Evolutionary conservation across 2,888 invertebrate genomes (phyloP).

Genomic region (Glyphotaelius pellucidus): DNA sequence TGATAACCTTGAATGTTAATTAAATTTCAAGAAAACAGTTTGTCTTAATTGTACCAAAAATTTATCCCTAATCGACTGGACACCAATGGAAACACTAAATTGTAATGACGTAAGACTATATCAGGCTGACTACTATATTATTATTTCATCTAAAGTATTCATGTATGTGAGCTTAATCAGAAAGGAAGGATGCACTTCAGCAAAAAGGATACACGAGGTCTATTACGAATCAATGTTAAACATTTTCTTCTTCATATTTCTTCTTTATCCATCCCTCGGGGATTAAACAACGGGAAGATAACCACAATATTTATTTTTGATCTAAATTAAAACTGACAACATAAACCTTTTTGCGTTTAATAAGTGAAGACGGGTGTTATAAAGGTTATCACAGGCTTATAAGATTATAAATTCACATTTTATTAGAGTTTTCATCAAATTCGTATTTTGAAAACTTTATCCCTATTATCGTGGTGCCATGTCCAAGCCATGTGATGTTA

Average conservation of each 20-base stretch:
- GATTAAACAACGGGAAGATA: not conserved
- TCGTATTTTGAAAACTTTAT: not conserved
- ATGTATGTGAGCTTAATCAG: not conserved
- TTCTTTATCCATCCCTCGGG: not conserved
- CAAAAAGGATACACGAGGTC: not conserved
- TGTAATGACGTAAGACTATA: too few relatives aligned
- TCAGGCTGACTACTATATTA: too few relatives aligned
- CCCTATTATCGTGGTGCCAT: not conserved
- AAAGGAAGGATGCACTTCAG: not conserved
- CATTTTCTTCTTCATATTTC: not conserved
- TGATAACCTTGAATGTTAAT: too few relatives aligned
- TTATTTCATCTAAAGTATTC: too few relatives aligned
- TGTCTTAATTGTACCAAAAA: too few relatives aligned
- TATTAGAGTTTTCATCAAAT: not conserved
- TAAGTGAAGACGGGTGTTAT: not conserved
- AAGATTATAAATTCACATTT: not conserved
- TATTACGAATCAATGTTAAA: not conserved
- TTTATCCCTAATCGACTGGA: too few relatives aligned
- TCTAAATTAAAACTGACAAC: conserved; percentile 30
- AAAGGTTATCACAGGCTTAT: not conserved
- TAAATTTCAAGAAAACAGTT: too few relatives aligned
- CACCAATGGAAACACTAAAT: too few relatives aligned
- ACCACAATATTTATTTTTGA: not conserved
- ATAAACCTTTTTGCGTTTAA: not conserved
- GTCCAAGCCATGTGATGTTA: not conserved